Conservation (phyloP, 2,888 invertebrate genomes). For the Meta bourneti region DNA sequence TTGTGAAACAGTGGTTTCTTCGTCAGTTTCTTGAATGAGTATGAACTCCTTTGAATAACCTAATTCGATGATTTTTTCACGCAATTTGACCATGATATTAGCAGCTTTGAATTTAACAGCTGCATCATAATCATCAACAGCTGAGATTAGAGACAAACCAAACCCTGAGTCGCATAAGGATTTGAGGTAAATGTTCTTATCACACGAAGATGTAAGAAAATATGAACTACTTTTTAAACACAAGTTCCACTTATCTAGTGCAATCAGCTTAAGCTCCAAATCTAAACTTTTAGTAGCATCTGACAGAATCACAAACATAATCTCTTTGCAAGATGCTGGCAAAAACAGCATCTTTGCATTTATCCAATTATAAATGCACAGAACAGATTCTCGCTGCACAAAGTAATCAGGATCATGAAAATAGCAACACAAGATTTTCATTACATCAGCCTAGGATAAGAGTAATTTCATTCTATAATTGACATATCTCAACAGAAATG, state of each 20-base stretch:
- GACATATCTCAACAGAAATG: too few species aligned
- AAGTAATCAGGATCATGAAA: conserved; percentile 35
- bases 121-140: conserved; percentile 37
- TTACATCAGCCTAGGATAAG: conserved; percentile 34
- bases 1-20: not conserved
- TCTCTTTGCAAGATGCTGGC: conserved; percentile 2
- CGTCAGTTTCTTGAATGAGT: not conserved
- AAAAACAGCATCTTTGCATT: conserved; percentile 5
- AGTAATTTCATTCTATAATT: not conserved
- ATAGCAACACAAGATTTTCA: conserved; percentile 26
- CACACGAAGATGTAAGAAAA: not conserved
- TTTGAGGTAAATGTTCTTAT: conserved; percentile 6
- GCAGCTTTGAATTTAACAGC: conserved; percentile 40
- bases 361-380: conserved; percentile 31
- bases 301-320: not conserved
- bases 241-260: conserved; percentile 26
- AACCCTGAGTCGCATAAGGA: conserved; percentile 35
- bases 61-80: not conserved
- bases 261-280: conserved; percentile 26
- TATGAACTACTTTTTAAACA: not conserved
- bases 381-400: conserved; percentile 42
- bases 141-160: conserved; percentile 22
- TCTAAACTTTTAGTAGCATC: conserved; percentile 40
- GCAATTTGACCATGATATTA: conserved; percentile 18
- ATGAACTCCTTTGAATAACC: conserved; percentile 3